Evolutionary conservation across 2,888 invertebrate species (phyloP).

Genomic region (Andrena bucephala): DNA sequence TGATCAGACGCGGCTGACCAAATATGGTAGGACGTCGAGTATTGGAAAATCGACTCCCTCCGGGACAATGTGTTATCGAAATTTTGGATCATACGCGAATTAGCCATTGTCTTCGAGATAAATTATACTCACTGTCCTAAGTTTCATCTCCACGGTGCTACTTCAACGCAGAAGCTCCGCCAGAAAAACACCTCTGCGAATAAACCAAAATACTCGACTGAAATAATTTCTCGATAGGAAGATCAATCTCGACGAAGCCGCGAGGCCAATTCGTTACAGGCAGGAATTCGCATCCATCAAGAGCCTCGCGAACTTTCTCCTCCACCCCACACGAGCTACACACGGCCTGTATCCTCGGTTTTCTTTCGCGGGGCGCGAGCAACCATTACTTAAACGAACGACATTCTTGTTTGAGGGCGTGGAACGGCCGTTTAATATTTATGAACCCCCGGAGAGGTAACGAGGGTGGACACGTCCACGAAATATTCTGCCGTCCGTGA

Average conservation of each 20-base stretch:
- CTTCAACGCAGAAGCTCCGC: not conserved
- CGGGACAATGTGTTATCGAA: not conserved
- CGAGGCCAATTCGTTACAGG: constrained; percentile 27
- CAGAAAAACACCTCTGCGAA: no score
- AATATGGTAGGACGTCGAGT: not conserved
- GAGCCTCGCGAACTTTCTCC: not conserved
- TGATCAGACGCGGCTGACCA: constrained; percentile 24
- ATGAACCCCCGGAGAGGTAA: constrained; percentile 18
- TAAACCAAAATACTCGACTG: not conserved
- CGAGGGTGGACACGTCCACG: not conserved
- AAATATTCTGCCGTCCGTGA: constrained; percentile 29
- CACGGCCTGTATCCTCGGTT: not conserved
- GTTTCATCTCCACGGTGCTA: not conserved
- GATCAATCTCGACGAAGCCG: constrained; percentile 20
- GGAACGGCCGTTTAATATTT: constrained; percentile 46
- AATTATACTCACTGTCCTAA: no score
- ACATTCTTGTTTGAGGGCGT: constrained; percentile 35
- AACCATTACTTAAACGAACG: constrained; percentile 57
- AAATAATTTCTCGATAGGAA: constrained; percentile 33
- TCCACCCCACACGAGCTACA: not conserved
- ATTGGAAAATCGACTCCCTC: not conserved
- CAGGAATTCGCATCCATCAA: constrained; percentile 47
- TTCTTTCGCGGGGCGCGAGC: constrained; percentile 15
- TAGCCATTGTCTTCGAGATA: not conserved
- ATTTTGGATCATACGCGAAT: not conserved